phyloP scores from a whole-genome alignment of 2,888 invertebrate genomes.

The Spatulosminthurus flaviceps region DNA sequence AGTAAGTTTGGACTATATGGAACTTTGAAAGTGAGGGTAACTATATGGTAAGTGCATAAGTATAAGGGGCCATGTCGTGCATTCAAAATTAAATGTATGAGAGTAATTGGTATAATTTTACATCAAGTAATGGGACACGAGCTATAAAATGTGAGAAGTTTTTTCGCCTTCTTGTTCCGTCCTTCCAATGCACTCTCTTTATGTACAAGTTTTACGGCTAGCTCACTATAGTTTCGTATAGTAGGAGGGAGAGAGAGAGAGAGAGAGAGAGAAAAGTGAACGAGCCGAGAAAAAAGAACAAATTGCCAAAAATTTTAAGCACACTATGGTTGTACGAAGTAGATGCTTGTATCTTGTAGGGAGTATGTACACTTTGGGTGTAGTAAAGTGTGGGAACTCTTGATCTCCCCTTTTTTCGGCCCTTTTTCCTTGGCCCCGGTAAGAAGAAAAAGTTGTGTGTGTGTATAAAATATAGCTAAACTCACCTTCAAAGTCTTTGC shows the following conservation, averaged over 20 bases:
- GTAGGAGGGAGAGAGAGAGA: not conserved
- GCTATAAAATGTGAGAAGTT: slow-evolving; percentile 54
- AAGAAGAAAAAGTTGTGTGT: slow-evolving; percentile 11
- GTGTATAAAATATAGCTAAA: slow-evolving; percentile 22
- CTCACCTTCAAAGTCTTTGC: slow-evolving; percentile 30
- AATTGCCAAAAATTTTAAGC: slow-evolving; percentile 54
- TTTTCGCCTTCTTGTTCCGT: slow-evolving; percentile 22
- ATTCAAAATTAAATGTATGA: slow-evolving; percentile 54
- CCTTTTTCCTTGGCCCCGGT: not conserved
- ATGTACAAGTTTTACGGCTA: not conserved
- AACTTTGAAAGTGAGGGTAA: not conserved
- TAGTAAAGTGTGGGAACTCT: not conserved
- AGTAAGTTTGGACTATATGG: too few relatives aligned
- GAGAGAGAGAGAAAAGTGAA: slow-evolving; percentile 6
- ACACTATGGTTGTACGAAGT: slow-evolving; percentile 28
- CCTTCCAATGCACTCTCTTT: not conserved
- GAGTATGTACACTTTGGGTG: not conserved
- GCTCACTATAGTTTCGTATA: not conserved
- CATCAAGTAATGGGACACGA: slow-evolving; percentile 63
- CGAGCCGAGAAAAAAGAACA: slow-evolving; percentile 48
- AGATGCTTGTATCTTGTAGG: not conserved
- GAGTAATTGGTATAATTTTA: slow-evolving; percentile 63
- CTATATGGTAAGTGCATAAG: not conserved
- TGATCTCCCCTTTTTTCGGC: not conserved
- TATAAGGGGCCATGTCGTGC: not conserved